A percentile compares a stretch with the other conserved stretches of the same genome.
Evolutionary conservation across 2,888 invertebrate genomes (phyloP).

Genomic region (Flabesymbios commensalis): DNA sequence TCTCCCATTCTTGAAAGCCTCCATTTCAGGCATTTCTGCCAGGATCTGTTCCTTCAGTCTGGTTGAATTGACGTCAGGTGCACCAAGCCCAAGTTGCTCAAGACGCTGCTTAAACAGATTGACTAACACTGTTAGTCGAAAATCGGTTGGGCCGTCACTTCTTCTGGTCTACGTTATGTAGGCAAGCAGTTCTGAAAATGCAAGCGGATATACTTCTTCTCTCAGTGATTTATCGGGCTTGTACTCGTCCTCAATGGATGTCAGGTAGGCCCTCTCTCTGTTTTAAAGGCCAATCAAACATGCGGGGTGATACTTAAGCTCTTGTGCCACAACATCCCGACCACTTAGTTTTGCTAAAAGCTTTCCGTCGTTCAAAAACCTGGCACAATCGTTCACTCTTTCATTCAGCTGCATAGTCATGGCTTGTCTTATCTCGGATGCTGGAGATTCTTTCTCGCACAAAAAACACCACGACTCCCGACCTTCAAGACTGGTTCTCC

Average conservation of each 20-base stretch:
- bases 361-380: neutral
- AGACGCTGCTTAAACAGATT: conserved; percentile 26
- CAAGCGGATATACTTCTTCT: conserved; percentile 6
- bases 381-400: neutral
- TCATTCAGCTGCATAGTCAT: neutral
- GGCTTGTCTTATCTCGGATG: neutral
- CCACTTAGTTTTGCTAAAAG: conserved; percentile 1
- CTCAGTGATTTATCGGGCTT: no score
- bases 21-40: conserved; percentile 17
- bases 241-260: neutral
- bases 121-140: conserved; percentile 1
- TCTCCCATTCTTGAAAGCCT: conserved; percentile 29
- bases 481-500: neutral
- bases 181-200: conserved; percentile 11
- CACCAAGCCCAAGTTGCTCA: conserved; percentile 22
- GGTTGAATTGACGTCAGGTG: conserved; percentile 17
- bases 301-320: conserved; percentile 4
- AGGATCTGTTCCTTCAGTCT: conserved; percentile 24
- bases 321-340: conserved; percentile 4
- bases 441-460: neutral
- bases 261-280: neutral
- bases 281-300: conserved; percentile 6
- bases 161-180: conserved; percentile 8
- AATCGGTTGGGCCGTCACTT: neutral
- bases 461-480: neutral